Evolutionary conservation across 2,888 invertebrate genomes (phyloP).

Genomic region (Meghimatium bilineatum): DNA sequence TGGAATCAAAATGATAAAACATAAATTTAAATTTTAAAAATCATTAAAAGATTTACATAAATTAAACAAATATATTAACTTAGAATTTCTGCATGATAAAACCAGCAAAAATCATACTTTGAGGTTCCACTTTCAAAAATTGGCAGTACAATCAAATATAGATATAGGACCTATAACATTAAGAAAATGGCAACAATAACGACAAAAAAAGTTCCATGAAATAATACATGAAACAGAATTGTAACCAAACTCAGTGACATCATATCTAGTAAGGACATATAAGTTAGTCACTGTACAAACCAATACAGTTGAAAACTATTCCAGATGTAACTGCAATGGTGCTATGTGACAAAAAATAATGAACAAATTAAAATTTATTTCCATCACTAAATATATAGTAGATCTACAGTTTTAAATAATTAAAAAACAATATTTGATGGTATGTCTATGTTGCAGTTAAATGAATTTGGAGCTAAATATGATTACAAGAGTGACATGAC

Average conservation of each 20-base stretch:
- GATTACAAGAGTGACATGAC: no score
- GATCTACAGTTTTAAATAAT: not conserved
- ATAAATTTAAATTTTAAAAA: no score
- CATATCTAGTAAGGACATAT: not conserved
- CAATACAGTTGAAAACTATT: not conserved
- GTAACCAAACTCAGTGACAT: not conserved
- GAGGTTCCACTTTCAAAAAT: not conserved
- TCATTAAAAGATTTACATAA: no score
- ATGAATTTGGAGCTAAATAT: no score
- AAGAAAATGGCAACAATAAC: not conserved
- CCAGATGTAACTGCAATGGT: not conserved
- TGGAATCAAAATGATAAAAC: no score
- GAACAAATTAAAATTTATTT: not conserved
- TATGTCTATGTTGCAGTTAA: no score
- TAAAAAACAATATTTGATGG: no score
- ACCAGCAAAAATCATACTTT: no score
- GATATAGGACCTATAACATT: not conserved
- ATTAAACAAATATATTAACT: no score
- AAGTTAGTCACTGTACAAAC: not conserved
- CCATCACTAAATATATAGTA: not conserved
- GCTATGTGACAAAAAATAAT: not conserved
- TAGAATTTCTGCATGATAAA: no score
- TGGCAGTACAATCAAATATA: not conserved
- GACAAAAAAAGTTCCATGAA: not conserved
- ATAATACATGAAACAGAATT: not conserved